Conservation (phyloP, 2,113 vertebrate species). For the Cygnus atratus region DNA sequence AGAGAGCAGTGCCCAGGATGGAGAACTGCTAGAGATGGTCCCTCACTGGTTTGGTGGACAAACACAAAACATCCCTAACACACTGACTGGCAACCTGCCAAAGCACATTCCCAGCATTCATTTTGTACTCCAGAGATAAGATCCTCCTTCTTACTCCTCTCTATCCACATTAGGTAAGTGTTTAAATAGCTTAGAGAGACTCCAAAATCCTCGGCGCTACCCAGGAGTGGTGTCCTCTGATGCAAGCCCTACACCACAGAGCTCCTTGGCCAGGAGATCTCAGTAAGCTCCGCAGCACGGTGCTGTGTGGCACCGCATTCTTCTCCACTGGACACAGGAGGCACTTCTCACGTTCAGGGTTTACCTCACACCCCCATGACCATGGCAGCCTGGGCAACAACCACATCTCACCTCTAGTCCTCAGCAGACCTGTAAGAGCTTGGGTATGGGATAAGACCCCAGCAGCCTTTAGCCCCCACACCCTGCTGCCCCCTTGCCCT, state of each 20-base stretch:
- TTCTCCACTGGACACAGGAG: neutral
- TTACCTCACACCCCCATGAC: neutral
- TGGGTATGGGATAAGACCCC: neutral
- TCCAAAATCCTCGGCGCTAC: neutral
- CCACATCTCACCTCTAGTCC: neutral
- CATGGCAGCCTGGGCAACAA: neutral
- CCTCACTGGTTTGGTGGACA: neutral
- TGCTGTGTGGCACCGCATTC: rapidly evolving
- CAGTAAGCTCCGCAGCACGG: neutral
- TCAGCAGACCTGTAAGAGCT: neutral
- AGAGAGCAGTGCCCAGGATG: rapidly evolving
- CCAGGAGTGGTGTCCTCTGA: neutral
- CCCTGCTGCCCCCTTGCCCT: no score
- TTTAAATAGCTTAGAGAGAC: conserved; percentile 7
- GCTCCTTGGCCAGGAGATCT: neutral
- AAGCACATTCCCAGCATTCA: neutral
- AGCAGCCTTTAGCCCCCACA: rapidly evolving
- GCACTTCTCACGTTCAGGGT: neutral
- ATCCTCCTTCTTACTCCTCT: neutral
- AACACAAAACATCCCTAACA: neutral
- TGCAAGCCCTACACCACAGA: neutral
- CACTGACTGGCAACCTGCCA: neutral
- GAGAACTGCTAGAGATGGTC: neutral
- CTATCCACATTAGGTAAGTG: neutral
- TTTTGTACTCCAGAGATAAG: neutral